Base-by-base conservation (phyloP, 2,113 vertebrate species). In the Petaurus breviceps region DNA sequence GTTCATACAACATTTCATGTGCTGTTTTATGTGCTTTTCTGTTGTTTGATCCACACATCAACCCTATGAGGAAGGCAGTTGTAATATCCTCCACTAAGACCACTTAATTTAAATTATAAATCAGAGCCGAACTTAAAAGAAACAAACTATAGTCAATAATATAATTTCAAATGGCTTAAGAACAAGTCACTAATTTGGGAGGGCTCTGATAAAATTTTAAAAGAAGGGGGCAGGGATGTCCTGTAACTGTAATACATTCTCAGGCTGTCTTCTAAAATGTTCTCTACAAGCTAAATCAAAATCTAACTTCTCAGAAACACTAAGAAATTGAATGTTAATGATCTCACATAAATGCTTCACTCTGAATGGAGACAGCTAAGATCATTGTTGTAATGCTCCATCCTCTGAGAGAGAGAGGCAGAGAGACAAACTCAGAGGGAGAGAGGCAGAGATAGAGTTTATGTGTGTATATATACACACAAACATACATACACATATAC, bases 151-250 rank as follows among this genome's bases (percentile, higher is more conserved):
- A 16, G 16, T 43, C 16, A 84, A 84, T 3, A 43, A 54, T 91
- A 90, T 95, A 92, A 96, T 96, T 97, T 97, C 92, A 95, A 52
- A 91, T n/a, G 43, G 92, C 89, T 91, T 95, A 94, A 91, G 91
- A 97, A 93, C 26, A 53, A 97, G 95, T 96, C 94, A 97, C 51
- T 97, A 61, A 57, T 93, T 49, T 95, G 0, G 37, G 51, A 96
- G 54, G 9, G 94, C 46, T 92, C 26, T 93, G 4, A 46, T 77
- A 97, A 90, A 97, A 50, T 43, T 14, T 37, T 96, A 93, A 53
- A 93, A n/a, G 94, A 90, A 94, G 51, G 37, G 0, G 14, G 1
- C 6, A 8, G 61, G 12, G 0, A 68, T 1, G 14, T 9, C 61
- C 31, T 68, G 11, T 84, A 84, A 84, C 68, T 43, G 28, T 52